These are phyloP conservation scores for Acanthosoma haemorrhoidale DNA, from an alignment of 2,888 invertebrate species.

Conservation along the genomic window DNA sequence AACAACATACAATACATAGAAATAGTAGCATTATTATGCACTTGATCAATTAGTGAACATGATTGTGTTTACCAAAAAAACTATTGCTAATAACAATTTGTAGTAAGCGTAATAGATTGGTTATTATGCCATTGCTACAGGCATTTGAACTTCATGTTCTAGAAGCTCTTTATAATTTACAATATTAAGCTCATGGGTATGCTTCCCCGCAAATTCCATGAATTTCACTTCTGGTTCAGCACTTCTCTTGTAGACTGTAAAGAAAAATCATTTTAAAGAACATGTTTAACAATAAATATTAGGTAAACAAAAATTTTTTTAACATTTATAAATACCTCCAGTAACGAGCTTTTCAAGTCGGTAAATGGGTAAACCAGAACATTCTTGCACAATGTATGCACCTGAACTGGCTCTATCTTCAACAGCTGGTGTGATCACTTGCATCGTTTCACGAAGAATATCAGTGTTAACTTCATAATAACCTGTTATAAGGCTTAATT, in stretches of 20 bases:
- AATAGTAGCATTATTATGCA: neutral
- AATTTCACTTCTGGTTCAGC: slow-evolving; percentile 54
- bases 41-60: too few species aligned
- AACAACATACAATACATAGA: neutral
- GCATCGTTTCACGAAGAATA: slow-evolving; percentile 69
- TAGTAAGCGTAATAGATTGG: neutral
- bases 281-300: neutral
- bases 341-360: slow-evolving; percentile 61
- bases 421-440: slow-evolving; percentile 65
- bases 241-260: slow-evolving; percentile 59
- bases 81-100: neutral
- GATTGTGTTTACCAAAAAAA: slow-evolving; percentile 8
- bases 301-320: slow-evolving; percentile 7
- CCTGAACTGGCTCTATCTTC: slow-evolving; percentile 60
- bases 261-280: slow-evolving; percentile 20
- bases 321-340: slow-evolving; percentile 53
- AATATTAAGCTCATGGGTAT: slow-evolving; percentile 47
- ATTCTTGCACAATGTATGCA: slow-evolving; percentile 64
- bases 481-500: too few species aligned
- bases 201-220: slow-evolving; percentile 70
- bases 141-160: slow-evolving; percentile 32
- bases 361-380: slow-evolving; percentile 66
- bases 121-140: slow-evolving; percentile 35
- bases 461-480: slow-evolving; percentile 78
- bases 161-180: slow-evolving; percentile 34